Evolutionary conservation across 2,888 invertebrate genomes (phyloP), one percentile per base, ranked within the genome.

Genomic region (Linnaemya vulpina): DNA sequence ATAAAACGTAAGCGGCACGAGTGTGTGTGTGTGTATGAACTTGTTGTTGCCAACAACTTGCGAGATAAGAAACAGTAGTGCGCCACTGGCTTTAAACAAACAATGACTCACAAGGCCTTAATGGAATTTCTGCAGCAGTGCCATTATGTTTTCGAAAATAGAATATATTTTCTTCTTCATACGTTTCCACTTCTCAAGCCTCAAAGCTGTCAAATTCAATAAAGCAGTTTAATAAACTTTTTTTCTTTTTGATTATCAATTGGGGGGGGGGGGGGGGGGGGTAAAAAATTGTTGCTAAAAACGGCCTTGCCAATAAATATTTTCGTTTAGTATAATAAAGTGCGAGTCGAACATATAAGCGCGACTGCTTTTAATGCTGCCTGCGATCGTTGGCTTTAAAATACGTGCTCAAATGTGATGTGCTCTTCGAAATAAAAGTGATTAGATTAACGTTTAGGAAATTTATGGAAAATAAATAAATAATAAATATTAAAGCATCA

Each of bases 61-160:
- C 10, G 46, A 77, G 83, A 84, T 79, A 84, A 79, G 70, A 65
- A 79, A 60, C 79, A 75, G 79, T 75, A 79, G 83, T 78, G 40
- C 30, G 30, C 40, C 49, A 25, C 46, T 43, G 53, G 51, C 78
- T 68, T 78, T 65, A 71, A 63, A 58, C 63, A 68, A 78, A 68
- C 53, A 49, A 51, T 84, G 83, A 84, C 79, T 84, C 83, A 84
- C 65, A 70, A 70, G 30, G n/a, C n/a, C 17, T 67, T 13, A 46
- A 20, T 49, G 35, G 58, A 46, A 65, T 65, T 55, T 76, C 46
- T n/a, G 53, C 55, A 30, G 15, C 30, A 30, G 25, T 13, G 38
- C 49, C 8, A 51, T 3, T 17, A 46, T n/a, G 11, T 17, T 60
- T 62, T n/a, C 11, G 1, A 7, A n/a, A 3, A 22, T 25, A 38